Evolutionary conservation across 2,888 invertebrate genomes (phyloP), one percentile per base, ranked within the genome.

Genomic region (Agonopterix subpropinquella): DNA sequence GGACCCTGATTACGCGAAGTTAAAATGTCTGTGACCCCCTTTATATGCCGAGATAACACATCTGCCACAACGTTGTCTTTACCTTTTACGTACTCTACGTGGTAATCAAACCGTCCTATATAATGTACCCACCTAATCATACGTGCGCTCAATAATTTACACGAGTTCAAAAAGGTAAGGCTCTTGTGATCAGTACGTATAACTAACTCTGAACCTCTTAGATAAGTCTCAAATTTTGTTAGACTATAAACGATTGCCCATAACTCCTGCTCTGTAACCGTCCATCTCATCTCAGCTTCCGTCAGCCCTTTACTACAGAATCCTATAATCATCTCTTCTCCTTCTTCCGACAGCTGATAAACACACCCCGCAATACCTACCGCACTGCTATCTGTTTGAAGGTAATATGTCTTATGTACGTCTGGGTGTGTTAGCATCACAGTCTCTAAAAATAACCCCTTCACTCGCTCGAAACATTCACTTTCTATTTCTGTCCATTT

Each of bases 151-250:
- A 57, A 52, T 36, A 65, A 51, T 7, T 57, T 48, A 36, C 70
- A 67, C 0, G 49, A 53, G n/a, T 53, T 53, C 5, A 71, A 41
- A 47, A 65, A 70, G 0, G 53, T 57, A 1, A 67, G 47, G 0
- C 58, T 53, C 11, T 59, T 54, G 51, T 67, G 64, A 47, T 70
- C 71, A 0, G 61, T 65, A 11, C 57, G 47, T 1, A 69, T 52
- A 0, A 56, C 48, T 10, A 71, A 53, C 7, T 41, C 11, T 5
- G 10, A 36, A 43, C 41, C 62, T 39, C 39, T 53, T 41, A 18
- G 53, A 45, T 65, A 66, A 3, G 55, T 54, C 13, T 63, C 59
- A 52, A 64, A 64, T 47, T 64, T 63, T 7, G 44, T 50, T 0
- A 67, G 42, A 2, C 59, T 50, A 43, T 53, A 61, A 0, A 68